A percentile compares a stretch with the other conserved stretches of the same genome.
These are phyloP conservation scores for Eristalis intricaria DNA, from an alignment of 2,888 invertebrate genomes.

Conservation along the genomic window DNA sequence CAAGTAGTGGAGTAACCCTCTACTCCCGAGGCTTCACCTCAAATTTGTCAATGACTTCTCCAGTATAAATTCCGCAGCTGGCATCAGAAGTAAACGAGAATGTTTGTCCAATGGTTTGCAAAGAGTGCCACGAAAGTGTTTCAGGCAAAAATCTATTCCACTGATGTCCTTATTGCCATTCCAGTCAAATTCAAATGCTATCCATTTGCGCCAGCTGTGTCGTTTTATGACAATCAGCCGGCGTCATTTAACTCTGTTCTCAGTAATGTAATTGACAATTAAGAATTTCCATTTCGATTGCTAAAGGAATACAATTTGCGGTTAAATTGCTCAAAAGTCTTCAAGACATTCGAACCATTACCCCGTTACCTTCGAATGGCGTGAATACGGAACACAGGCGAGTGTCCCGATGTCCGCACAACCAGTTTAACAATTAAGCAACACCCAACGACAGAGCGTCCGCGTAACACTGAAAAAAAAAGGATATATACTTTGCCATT, in stretches of 20 bases:
- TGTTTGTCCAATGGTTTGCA: too few relatives aligned
- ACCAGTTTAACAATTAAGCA: neutral
- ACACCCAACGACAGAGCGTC: neutral
- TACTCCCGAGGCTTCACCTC: too few relatives aligned
- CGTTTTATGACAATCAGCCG: neutral
- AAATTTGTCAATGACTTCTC: too few relatives aligned
- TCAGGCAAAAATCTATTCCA: neutral
- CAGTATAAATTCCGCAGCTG: too few relatives aligned
- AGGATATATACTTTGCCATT: neutral
- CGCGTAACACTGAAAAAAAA: neutral
- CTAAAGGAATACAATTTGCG: conserved; percentile 54
- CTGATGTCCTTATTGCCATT: neutral
- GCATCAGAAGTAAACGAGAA: too few relatives aligned
- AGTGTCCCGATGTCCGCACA: neutral
- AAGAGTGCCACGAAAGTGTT: too few relatives aligned
- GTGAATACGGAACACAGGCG: neutral
- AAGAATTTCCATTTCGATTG: conserved; percentile 45
- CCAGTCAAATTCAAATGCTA: neutral
- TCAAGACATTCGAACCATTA: conserved; percentile 37
- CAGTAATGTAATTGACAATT: conserved; percentile 29
- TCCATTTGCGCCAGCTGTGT: neutral
- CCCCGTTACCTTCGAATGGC: neutral
- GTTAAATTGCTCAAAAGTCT: conserved; percentile 64
- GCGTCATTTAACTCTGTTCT: conserved; percentile 51
- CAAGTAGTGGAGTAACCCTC: too few relatives aligned